Evolutionary conservation across 2,888 invertebrate genomes (phyloP), one percentile per base, ranked within the genome.

Genomic region (Ophion ellenae): DNA sequence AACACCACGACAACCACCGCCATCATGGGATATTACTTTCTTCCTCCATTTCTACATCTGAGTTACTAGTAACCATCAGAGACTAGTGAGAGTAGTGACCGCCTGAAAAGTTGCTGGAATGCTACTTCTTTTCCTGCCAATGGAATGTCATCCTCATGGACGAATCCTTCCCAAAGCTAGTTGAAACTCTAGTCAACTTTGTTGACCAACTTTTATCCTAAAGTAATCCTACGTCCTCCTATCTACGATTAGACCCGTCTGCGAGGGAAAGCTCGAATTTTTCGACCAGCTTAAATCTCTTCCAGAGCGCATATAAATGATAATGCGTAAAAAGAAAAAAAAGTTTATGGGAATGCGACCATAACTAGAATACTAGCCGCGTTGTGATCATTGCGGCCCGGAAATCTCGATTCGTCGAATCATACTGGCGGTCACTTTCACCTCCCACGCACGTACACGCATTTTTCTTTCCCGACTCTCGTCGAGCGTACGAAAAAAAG

Each of bases 361-460:
- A 24, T 20, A 57, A 70, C 70, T 47, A 11, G 24, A 24, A 32
- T 32, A 36, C 36, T 17, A 57, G 57, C 32, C n/a, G 10, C 4
- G n/a, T 47, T 24, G 20, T 24, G 24, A 11, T 11, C 61, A 24
- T 47, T 24, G 36, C 40, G 24, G 79, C 53, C 59, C 57, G 53
- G 63, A 73, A 32, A n/a, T 69, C 79, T 75, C 53, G 40, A 75
- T 82, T 88, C 87, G 88, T 89, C 84, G 86, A 90, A 89, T 89
- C 89, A 87, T 53, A 53, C 61, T 9, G 81, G 81, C 81, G 79
- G 86, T 92, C 91, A 92, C 92, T 92, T 92, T 92, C 92, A 90
- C 92, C 91, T 87, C 92, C 92, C 88, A 92, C 92, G 90, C 90
- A 84, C 87, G 83, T 87, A 71, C 47, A 40, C 14, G 57, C 71